A percentile compares a stretch with the other conserved stretches of the same genome.
Evolutionary conservation across 1,140 invertebrate species (phyloP).

Genomic region (Lucilia cuprina): DNA sequence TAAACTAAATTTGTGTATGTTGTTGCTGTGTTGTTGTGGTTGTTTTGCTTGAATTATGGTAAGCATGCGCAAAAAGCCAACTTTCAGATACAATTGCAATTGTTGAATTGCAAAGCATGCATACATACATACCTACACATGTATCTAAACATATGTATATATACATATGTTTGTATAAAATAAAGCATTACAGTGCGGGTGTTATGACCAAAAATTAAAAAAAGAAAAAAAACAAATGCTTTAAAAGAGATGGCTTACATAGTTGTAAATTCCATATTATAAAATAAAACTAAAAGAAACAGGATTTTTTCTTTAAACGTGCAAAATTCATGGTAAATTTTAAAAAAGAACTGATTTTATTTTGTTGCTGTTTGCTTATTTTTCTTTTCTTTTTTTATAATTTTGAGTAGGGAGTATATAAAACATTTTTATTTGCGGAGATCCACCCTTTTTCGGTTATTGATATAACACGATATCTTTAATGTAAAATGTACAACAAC

Average conservation of each 20-base stretch:
- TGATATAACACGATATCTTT: conserved; percentile 59
- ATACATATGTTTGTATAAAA: background rate
- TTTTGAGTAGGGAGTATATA: conserved; percentile 18
- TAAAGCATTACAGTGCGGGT: background rate
- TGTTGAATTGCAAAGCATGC: background rate
- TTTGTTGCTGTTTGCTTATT: too few relatives aligned
- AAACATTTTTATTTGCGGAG: conserved; percentile 38
- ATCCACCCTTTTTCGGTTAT: conserved; percentile 62
- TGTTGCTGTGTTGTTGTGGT: too few relatives aligned
- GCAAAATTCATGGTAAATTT: background rate
- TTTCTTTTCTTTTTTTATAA: too few relatives aligned
- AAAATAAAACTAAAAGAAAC: conserved; percentile 7
- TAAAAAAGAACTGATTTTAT: conserved; percentile 10
- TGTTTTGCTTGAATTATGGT: background rate
- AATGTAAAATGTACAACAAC: background rate
- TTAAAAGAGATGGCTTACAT: conserved; percentile 27
- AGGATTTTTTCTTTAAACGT: conserved; percentile 21
- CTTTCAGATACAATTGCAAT: background rate
- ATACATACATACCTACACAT: background rate
- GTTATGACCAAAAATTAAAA: conserved; percentile 6
- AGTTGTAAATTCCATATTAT: conserved; percentile 27
- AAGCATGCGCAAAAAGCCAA: conserved; percentile 1
- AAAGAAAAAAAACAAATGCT: too few relatives aligned
- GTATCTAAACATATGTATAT: too few relatives aligned
- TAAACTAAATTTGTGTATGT: conserved; percentile 20